Conservation (phyloP, 2,888 invertebrate species). For the Lithophane ornitopus region DNA sequence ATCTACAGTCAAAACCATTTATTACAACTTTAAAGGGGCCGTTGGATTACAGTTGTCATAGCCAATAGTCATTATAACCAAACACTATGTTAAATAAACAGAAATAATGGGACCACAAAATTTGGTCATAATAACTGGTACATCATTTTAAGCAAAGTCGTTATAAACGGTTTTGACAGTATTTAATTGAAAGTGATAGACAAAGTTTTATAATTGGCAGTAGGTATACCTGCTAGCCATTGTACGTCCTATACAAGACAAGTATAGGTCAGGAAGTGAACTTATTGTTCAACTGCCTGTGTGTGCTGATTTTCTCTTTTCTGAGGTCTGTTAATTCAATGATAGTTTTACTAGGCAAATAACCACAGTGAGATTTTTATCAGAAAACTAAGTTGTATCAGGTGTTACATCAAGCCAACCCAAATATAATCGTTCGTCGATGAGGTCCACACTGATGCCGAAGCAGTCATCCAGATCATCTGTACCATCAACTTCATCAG, state of each 20-base stretch:
- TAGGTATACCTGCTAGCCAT: too few species aligned
- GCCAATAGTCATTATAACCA: too few species aligned
- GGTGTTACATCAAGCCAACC: conserved; percentile 69
- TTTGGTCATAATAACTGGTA: too few species aligned
- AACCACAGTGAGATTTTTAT: not conserved
- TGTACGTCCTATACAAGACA: too few species aligned
- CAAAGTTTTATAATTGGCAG: not conserved
- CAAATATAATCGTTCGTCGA: conserved; percentile 84
- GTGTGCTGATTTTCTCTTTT: not conserved
- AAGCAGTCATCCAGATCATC: conserved; percentile 71
- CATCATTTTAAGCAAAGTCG: too few species aligned
- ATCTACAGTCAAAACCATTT: too few species aligned
- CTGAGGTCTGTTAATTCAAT: not conserved
- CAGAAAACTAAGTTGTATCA: not conserved
- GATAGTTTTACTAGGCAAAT: not conserved
- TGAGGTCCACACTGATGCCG: conserved; percentile 84
- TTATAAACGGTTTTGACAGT: too few species aligned
- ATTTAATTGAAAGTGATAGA: not conserved
- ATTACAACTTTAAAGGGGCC: too few species aligned
- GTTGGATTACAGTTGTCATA: too few species aligned
- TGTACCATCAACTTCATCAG: conserved; percentile 66
- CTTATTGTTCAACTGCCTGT: not conserved
- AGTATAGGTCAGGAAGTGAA: not conserved
- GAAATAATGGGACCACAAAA: too few species aligned
- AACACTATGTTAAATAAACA: too few species aligned